Evolutionary conservation across 2,113 vertebrate species (phyloP), one percentile per base, ranked within the genome.

Genomic region (Eurystomus gularis): DNA sequence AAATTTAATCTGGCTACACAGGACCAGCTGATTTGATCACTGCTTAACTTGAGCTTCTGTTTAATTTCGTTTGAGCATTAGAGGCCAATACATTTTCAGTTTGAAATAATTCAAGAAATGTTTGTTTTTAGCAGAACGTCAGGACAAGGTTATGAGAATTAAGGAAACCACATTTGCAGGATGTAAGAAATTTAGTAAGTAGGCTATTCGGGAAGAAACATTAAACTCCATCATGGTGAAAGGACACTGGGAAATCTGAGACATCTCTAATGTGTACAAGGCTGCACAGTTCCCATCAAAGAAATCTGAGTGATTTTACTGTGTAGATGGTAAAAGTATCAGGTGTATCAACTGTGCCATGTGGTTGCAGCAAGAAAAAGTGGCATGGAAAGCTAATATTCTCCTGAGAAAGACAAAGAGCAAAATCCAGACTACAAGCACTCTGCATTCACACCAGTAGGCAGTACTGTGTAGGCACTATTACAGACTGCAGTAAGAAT

Each of bases 101-200:
- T 90, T 88, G 93, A 95, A 97, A 96, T 92, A 90, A 82, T 86
- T 83, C 60, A 90, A 90, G 84, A 89, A 81, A 44, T 68, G 72
- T 90, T 93, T 85, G 68, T 31, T 94, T 97, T 96, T 93, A 61
- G 0, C 46, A 81, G 61, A 71, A 77, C 24, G 48, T 40, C 35
- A 68, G 44, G 48, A 91, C 92, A 95, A 95, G 82, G 72, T 93
- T 95, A 93, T 82, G 81, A 94, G 68, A 92, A 86, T 90, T 91
- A 90, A 88, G 78, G 60, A 90, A 97, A 93, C 46, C 13, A 44
- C 76, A 93, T 81, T 94, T 90, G 69, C 49, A 71, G 80, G 76
- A 92, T 92, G 55, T 71, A 78, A 86, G 73, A 83, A 69, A 92
- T 79, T 55, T 76, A 82, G 82, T 88, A 90, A 88, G 64, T 17